Conservation (phyloP, 2,113 vertebrate genomes). For the Chloropsis cyanopogon region DNA sequence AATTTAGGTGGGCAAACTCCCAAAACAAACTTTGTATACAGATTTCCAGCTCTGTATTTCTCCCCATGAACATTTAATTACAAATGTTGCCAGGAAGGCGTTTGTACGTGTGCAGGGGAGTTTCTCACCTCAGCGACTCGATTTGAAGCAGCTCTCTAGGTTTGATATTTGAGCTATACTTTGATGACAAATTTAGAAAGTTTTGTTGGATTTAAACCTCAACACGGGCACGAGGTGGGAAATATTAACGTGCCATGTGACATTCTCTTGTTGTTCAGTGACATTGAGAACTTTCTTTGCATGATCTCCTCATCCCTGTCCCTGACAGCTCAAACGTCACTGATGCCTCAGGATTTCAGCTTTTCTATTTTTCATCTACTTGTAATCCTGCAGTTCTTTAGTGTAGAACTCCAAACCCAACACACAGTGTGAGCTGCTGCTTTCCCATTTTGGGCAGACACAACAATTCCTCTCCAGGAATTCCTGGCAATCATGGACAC, state of each 20-base stretch:
- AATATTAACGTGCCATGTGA: neutral
- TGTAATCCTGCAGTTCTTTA: neutral
- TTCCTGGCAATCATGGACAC: neutral
- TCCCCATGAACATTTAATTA: slow-evolving; percentile 48
- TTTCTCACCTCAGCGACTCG: neutral
- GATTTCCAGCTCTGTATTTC: neutral
- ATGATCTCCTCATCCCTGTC: neutral
- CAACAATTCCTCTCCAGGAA: neutral
- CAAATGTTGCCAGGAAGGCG: neutral
- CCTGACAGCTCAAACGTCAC: neutral
- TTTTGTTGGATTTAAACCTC: neutral
- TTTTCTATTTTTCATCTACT: neutral
- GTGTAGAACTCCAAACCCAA: neutral
- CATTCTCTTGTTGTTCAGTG: neutral
- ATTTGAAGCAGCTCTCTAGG: neutral
- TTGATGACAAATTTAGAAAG: neutral
- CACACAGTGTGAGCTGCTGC: neutral
- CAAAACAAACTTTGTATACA: neutral
- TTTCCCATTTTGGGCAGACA: neutral
- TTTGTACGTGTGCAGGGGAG: neutral
- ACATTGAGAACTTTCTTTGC: neutral
- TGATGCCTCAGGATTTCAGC: neutral
- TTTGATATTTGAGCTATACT: neutral
- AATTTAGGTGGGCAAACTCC: slow-evolving; percentile 1
- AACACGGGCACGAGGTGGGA: neutral